Evolutionary conservation across 2,888 invertebrate species (phyloP).

Genomic region (Spilosoma lubricipeda): DNA sequence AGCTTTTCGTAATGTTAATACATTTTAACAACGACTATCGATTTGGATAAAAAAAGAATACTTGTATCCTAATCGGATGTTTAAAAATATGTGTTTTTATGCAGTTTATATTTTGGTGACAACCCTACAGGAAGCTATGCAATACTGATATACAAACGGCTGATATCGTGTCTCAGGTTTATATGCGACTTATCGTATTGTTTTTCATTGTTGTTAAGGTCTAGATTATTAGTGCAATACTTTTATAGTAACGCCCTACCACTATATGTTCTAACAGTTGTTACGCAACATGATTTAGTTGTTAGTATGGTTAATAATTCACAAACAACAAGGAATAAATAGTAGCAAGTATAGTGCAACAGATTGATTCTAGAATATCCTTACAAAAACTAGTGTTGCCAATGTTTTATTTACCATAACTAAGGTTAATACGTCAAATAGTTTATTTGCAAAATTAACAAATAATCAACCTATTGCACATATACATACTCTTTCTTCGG

Average conservation of each 20-base stretch:
- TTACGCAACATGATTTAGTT: not conserved
- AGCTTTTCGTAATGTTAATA: no score
- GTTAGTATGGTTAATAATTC: not conserved
- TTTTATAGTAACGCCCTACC: conserved; percentile 35
- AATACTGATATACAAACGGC: conserved; percentile 27
- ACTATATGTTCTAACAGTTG: not conserved
- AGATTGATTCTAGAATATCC: not conserved
- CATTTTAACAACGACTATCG: no score
- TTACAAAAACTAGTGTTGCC: not conserved
- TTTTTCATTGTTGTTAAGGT: conserved; percentile 59
- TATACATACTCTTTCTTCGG: not conserved
- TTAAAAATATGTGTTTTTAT: not conserved
- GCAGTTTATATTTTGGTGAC: not conserved
- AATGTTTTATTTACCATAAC: not conserved
- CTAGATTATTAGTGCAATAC: conserved; percentile 38
- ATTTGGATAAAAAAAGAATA: no score
- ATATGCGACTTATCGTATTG: conserved; percentile 61
- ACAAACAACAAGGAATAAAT: not conserved
- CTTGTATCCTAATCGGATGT: no score
- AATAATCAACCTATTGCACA: not conserved
- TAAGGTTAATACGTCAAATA: not conserved
- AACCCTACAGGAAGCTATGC: conserved; percentile 46
- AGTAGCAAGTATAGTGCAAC: not conserved
- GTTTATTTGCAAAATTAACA: not conserved
- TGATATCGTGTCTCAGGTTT: conserved; percentile 60